phyloP scores from a whole-genome alignment of 2,113 vertebrate species.

The Psittacus erithacus region DNA sequence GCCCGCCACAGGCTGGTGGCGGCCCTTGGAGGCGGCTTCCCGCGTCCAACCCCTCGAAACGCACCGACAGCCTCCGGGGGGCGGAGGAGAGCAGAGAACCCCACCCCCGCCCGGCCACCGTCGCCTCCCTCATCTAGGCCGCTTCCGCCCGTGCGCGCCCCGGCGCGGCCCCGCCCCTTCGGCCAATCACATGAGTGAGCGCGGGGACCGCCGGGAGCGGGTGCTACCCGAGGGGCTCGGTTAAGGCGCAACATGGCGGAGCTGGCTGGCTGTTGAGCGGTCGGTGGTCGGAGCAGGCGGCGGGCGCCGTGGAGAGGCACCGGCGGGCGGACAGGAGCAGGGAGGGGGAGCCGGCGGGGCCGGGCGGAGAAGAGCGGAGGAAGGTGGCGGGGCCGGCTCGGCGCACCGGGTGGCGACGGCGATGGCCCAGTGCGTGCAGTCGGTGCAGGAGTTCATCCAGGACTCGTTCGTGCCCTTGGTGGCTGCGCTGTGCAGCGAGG shows the following conservation, averaged over 20 bases:
- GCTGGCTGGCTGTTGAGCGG: not conserved
- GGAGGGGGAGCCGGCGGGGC: not conserved
- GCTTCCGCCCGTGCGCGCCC: not conserved
- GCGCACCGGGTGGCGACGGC: not conserved
- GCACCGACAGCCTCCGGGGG: not conserved
- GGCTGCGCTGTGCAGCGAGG: slow-evolving; percentile 92
- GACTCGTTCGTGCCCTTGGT: slow-evolving; percentile 96
- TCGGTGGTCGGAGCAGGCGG: not conserved
- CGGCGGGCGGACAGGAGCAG: too few species aligned
- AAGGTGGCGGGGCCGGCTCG: slow-evolving; percentile 38
- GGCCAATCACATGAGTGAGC: slow-evolving; percentile 67
- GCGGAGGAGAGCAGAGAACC: rapidly evolving
- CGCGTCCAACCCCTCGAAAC: too few species aligned
- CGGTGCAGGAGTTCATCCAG: slow-evolving; percentile 96
- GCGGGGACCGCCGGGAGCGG: slow-evolving; percentile 67
- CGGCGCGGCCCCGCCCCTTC: not conserved
- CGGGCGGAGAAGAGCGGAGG: not conserved
- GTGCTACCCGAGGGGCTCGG: slow-evolving; percentile 5
- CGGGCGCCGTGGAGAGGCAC: not conserved
- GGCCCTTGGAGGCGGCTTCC: too few species aligned
- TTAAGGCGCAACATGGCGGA: slow-evolving; percentile 4
- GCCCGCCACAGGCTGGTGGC: too few species aligned
- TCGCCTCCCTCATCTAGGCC: not conserved
- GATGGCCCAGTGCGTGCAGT: slow-evolving; percentile 96
- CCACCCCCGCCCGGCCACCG: not conserved